Percentiles rank a stretch among this genome's conserved stretches.
Evolutionary conservation across 2,797 vertebrate genomes (phyloP).

Genomic region (Amazona finschi): DNA sequence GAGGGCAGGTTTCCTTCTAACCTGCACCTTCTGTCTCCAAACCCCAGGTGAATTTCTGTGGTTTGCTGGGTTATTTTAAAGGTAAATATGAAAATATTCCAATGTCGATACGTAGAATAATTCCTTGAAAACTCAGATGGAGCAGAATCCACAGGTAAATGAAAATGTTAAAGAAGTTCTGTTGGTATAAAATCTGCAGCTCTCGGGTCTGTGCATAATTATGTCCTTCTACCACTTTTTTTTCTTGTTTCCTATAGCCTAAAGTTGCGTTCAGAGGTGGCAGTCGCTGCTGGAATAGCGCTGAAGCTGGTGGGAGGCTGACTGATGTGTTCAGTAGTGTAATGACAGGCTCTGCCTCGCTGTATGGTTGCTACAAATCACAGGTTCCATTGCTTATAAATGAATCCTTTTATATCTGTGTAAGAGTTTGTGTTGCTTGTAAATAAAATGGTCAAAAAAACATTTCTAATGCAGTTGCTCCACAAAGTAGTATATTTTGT

Average conservation of each 20-base stretch:
- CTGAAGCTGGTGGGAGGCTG: slow-evolving; percentile 52
- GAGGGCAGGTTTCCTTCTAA: background rate
- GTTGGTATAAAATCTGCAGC: background rate
- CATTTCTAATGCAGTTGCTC: background rate
- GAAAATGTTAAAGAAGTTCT: background rate
- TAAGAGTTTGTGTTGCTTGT: background rate
- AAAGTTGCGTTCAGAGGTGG: slow-evolving; percentile 63
- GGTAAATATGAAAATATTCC: background rate
- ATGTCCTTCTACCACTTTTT: background rate
- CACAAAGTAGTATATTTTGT: rapidly evolving
- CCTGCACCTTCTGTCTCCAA: background rate
- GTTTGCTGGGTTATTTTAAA: background rate
- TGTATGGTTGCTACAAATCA: slow-evolving; percentile 72
- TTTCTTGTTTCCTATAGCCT: slow-evolving; percentile 31
- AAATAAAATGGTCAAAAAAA: background rate
- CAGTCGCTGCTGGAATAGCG: slow-evolving; percentile 57
- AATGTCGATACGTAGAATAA: too few species aligned
- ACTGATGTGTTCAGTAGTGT: slow-evolving; percentile 61
- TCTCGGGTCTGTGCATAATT: background rate
- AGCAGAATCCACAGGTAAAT: background rate
- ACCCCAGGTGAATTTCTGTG: background rate
- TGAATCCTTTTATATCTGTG: background rate
- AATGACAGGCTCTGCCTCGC: slow-evolving; percentile 55
- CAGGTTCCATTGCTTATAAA: slow-evolving; percentile 58
- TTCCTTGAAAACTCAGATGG: background rate